phyloP scores from a whole-genome alignment of 2,113 vertebrate species.

The Dryoscopus gambensis region DNA sequence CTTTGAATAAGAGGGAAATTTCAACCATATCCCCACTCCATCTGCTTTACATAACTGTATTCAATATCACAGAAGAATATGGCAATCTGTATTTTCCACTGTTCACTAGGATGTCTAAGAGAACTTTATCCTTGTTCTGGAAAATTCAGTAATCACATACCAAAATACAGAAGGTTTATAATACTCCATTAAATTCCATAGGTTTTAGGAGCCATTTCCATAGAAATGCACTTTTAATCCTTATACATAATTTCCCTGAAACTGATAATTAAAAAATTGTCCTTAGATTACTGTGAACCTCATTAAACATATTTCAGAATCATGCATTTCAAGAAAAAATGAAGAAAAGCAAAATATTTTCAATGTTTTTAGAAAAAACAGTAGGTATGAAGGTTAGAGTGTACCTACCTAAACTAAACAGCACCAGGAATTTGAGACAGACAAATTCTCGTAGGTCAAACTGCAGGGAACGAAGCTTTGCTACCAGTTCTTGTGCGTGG shows the following conservation, averaged over 20 bases:
- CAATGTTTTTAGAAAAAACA: background rate
- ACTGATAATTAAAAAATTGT: background rate
- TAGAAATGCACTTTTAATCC: background rate
- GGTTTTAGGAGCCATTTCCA: background rate
- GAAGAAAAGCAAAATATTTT: background rate
- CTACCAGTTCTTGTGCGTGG: constrained; percentile 94
- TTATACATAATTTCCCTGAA: background rate
- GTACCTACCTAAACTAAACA: constrained; percentile 94
- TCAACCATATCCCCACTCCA: background rate
- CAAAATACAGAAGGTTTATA: background rate
- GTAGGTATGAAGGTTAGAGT: background rate
- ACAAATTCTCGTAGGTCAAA: constrained; percentile 97
- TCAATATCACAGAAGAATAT: background rate
- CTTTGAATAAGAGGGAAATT: background rate
- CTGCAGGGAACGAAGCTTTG: constrained; percentile 91
- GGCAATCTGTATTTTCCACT: background rate
- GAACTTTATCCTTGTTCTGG: background rate
- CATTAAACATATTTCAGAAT: background rate
- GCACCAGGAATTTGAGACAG: constrained; percentile 98
- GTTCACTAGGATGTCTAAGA: background rate
- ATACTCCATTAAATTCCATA: background rate
- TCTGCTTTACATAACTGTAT: background rate
- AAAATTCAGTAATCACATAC: background rate
- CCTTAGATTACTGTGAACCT: background rate
- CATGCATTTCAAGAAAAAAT: background rate